Evolutionary conservation across 2,797 vertebrate species (phyloP), one percentile per base, ranked within the genome.

Genomic region (Eurystomus glaucurus): DNA sequence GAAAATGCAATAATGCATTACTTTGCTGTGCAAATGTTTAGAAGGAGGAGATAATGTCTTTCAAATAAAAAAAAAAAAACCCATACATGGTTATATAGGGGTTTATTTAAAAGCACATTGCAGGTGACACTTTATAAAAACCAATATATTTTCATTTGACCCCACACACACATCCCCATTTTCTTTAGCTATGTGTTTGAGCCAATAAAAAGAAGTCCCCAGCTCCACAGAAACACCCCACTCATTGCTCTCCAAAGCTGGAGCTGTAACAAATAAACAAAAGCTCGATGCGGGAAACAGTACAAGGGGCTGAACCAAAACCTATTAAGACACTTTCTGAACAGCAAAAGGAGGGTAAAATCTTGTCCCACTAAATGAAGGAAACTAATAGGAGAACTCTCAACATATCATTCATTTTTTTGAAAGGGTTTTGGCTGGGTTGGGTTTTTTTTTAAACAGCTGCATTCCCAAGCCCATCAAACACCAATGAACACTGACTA

Each of bases 1-100:
- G 97, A 97, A 98, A 97, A 97, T 91, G 80, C 96, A 97, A 97
- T 97, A 97, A 97, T 96, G 97, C 97, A 98, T 98, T 97, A 97
- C 96, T 98, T 97, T 97, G 94, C 97, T 97, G 96, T 86, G 81
- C 86, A 96, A 95, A 96, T 96, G 94, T 98, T 98, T 96, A 97
- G 91, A 98, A 97, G 89, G 88, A 90, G 88, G 87, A 96, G 97
- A 97, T 97, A 82, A 91, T 87, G 90, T 96, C 91, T 93, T 88
- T 77, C 75, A 66, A 97, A 31, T 89, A 83, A 97, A 97, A 97
- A 93, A 92, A 92, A 37, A 96, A 39, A 96, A 92, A 87, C 85
- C 7, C 31, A 96, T 39, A 90, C 50, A 61, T 22, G 84, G 71
- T 66, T 89, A 62, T n/a, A 65, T 3, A 81, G 88, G 58, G 71